These are phyloP conservation scores for Latheticus oryzae DNA, from an alignment of 2,888 invertebrate genomes.

Conservation along the genomic window DNA sequence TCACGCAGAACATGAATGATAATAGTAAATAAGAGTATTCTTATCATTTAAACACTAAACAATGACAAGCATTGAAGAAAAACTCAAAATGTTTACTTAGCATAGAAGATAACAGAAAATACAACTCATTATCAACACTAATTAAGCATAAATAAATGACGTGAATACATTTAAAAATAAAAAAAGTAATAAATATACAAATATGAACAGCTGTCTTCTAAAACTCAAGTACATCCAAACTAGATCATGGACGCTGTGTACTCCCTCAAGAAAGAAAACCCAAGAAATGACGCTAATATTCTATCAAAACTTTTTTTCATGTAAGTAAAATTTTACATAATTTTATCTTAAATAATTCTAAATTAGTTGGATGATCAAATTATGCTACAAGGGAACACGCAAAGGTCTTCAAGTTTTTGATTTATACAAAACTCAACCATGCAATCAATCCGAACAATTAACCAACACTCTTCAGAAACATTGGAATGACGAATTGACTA, in stretches of 20 bases:
- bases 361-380: constrained; percentile 61
- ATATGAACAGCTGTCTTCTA: too few relatives aligned
- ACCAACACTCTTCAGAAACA: constrained; percentile 73
- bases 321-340: constrained; percentile 48
- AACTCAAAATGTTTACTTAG: constrained; percentile 5
- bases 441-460: constrained; percentile 72
- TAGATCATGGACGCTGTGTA: constrained; percentile 54
- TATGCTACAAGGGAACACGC: constrained; percentile 69
- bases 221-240: too few relatives aligned
- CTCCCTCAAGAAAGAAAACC: constrained; percentile 65
- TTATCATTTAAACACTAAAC: too few relatives aligned
- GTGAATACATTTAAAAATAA: too few relatives aligned
- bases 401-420: constrained; percentile 74
- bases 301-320: constrained; percentile 69
- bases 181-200: too few relatives aligned
- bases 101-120: constrained; percentile 4
- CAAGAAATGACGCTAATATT: constrained; percentile 69
- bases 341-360: constrained; percentile 44
- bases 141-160: too few relatives aligned
- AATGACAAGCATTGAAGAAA: too few relatives aligned
- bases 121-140: constrained; percentile 3
- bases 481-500: constrained; percentile 71
- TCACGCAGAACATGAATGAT: too few relatives aligned
- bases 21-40: too few relatives aligned
- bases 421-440: constrained; percentile 71